These are phyloP conservation scores for Clusia tigrina DNA, from an alignment of 2,888 invertebrate genomes.

Conservation along the genomic window DNA sequence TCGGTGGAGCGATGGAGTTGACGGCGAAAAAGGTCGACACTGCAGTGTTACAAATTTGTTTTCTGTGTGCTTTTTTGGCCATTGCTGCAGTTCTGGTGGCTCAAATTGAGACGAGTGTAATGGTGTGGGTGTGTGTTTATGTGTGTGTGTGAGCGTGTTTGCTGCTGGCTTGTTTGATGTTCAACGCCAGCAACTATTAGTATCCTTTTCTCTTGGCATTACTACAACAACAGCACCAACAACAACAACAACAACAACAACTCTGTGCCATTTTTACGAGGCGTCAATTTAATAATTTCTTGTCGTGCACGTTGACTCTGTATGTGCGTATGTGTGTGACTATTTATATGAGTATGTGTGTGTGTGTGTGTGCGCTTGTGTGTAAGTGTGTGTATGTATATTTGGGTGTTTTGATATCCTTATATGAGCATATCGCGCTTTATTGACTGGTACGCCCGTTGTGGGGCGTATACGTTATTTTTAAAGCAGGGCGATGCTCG, in stretches of 20 bases:
- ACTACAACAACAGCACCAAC: too few relatives aligned
- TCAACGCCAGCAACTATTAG: constrained; percentile 5
- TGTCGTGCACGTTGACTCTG: background rate
- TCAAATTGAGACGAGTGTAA: too few relatives aligned
- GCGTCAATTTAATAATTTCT: constrained; percentile 37
- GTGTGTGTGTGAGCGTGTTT: constrained; percentile 5
- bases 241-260: too few relatives aligned
- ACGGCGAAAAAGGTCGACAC: background rate
- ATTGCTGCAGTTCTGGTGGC: background rate
- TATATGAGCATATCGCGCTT: too few relatives aligned
- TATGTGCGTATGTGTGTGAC: background rate
- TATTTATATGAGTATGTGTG: background rate
- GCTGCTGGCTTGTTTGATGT: constrained; percentile 11
- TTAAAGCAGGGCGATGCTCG: too few relatives aligned
- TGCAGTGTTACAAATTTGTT: background rate
- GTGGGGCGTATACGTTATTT: too few relatives aligned
- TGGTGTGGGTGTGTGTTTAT: background rate
- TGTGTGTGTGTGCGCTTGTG: background rate
- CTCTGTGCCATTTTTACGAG: constrained; percentile 36
- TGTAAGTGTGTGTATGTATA: background rate
- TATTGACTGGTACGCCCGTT: too few relatives aligned
- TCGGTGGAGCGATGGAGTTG: background rate
- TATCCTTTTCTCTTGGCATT: too few relatives aligned
- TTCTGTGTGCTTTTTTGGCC: constrained; percentile 5
- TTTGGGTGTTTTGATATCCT: too few relatives aligned